phyloP scores from a whole-genome alignment of 2,797 vertebrate species.

The Ambastaia sidthimunki region DNA sequence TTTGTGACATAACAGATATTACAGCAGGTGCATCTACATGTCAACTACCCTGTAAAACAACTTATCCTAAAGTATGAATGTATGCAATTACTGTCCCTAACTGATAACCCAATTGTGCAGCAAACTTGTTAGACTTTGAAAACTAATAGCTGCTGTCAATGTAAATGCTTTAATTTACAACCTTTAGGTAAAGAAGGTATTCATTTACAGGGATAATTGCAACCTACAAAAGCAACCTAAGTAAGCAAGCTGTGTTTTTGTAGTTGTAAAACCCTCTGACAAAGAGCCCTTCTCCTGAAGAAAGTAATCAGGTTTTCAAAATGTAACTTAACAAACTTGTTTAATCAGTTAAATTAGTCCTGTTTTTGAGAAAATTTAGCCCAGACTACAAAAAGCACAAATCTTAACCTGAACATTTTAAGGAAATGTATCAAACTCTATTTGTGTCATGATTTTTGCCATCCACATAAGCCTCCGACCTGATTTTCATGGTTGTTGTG shows the following conservation, averaged over 20 bases:
- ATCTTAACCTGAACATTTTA: not conserved
- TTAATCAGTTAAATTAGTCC: no score
- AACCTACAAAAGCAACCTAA: not conserved
- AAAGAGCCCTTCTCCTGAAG: not conserved
- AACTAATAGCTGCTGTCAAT: not conserved
- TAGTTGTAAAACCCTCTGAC: not conserved
- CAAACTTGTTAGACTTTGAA: not conserved
- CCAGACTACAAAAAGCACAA: not conserved
- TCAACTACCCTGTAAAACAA: not conserved
- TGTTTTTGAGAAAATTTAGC: not conserved
- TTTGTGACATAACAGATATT: not conserved
- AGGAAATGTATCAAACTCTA: not conserved
- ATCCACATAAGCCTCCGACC: not conserved
- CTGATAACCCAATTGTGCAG: no score
- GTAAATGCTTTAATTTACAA: not conserved
- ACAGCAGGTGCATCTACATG: not conserved
- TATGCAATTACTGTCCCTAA: not conserved
- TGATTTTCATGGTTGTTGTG: not conserved
- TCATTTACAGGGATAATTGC: not conserved
- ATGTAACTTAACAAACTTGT: slow-evolving; percentile 3
- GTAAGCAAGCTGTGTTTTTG: not conserved
- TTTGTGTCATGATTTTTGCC: not conserved
- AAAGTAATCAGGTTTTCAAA: not conserved
- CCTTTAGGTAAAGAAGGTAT: slow-evolving; percentile 2
- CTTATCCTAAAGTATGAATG: not conserved